phyloP scores from a whole-genome alignment of 2,113 vertebrate species.

The Stomatorhinus ivindoensis region DNA sequence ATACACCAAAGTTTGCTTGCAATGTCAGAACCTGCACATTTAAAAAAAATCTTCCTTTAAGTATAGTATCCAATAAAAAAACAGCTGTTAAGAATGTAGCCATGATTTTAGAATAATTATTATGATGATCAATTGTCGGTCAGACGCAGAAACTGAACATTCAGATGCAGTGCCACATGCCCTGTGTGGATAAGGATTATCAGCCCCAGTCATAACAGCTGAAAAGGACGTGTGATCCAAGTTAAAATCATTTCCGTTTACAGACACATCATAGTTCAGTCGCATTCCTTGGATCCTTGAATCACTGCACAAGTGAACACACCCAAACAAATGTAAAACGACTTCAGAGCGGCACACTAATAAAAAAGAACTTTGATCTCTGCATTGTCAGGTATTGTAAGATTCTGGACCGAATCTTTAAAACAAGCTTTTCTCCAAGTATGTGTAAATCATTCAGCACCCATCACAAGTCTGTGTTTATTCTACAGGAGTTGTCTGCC shows the following conservation, averaged over 20 bases:
- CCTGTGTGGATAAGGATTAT: conserved; percentile 21
- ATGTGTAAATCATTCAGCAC: not conserved
- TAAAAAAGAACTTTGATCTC: not conserved
- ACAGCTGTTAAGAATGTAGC: conserved; percentile 14
- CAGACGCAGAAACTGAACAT: conserved; percentile 22
- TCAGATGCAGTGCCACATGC: conserved; percentile 28
- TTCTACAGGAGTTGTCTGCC: not conserved
- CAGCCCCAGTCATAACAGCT: conserved; percentile 22
- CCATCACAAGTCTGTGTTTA: not conserved
- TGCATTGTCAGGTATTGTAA: not conserved
- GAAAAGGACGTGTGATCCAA: not conserved
- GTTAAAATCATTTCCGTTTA: not conserved
- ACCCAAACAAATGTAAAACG: not conserved
- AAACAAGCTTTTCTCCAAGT: not conserved
- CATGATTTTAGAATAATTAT: conserved; percentile 17
- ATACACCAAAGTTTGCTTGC: conserved; percentile 20
- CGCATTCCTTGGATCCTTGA: conserved; percentile 1
- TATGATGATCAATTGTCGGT: conserved; percentile 20
- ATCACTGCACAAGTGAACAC: not conserved
- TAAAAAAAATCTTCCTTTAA: not conserved
- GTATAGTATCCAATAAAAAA: not conserved
- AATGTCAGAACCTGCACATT: not conserved
- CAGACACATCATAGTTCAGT: not conserved
- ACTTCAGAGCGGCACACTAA: not conserved
- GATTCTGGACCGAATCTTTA: not conserved